Conservation (phyloP, 2,113 vertebrate genomes). For the Echinops telfairi region DNA sequence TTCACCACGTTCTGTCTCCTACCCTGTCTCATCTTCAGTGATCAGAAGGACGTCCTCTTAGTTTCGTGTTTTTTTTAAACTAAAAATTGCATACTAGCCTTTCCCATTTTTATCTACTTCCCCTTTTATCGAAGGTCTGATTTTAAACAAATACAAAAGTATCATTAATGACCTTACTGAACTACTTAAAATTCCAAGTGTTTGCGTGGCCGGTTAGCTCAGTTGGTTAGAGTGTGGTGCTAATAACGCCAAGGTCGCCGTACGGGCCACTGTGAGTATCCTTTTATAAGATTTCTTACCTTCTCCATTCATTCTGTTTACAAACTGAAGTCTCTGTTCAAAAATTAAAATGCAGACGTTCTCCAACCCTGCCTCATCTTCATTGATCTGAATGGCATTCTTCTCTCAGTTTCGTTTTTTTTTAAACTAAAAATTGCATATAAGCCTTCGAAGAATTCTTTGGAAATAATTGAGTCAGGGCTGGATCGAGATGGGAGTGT, state of each 20-base stretch:
- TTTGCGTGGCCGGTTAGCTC: constrained; percentile 64
- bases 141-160: neutral
- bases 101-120: no score
- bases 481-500: neutral
- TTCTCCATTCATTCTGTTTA: neutral
- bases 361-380: neutral
- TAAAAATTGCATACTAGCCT: neutral
- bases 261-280: neutral
- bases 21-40: no score
- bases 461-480: neutral
- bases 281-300: no score
- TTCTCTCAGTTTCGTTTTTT: neutral
- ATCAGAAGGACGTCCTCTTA: neutral
- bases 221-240: constrained; percentile 17
- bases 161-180: fast-evolving
- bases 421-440: neutral
- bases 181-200: fast-evolving
- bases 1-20: no score
- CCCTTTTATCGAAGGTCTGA: no score
- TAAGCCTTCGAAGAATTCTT: neutral
- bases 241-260: neutral
- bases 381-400: fast-evolving
- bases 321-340: fast-evolving
- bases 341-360: neutral
- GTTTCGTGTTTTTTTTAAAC: neutral